Evolutionary conservation across 1,140 invertebrate genomes (phyloP).

Genomic region (Argopecten irradians): DNA sequence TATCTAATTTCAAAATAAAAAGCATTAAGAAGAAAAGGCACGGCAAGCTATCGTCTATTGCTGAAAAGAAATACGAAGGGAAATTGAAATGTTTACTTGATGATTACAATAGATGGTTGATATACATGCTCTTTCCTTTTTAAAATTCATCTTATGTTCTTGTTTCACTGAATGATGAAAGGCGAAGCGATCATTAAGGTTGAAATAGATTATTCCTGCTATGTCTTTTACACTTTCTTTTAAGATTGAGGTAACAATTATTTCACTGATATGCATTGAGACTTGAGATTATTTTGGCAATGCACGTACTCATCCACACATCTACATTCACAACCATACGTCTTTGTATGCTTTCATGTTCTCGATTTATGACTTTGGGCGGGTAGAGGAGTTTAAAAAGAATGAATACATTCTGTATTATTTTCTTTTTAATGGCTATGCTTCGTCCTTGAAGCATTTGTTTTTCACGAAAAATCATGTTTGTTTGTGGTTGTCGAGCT

Average conservation of each 20-base stretch:
- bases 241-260: background rate
- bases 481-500: background rate
- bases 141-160: too few species aligned
- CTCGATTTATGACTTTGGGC: background rate
- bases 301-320: background rate
- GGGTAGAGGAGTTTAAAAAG: background rate
- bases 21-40: too few species aligned
- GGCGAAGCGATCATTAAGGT: too few species aligned
- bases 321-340: background rate
- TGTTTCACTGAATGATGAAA: too few species aligned
- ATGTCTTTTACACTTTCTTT: background rate
- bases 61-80: too few species aligned
- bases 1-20: too few species aligned
- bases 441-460: constrained; percentile 3
- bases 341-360: background rate
- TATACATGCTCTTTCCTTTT: too few species aligned
- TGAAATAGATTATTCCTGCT: background rate
- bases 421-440: background rate
- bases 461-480: background rate
- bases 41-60: too few species aligned
- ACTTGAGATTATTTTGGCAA: background rate
- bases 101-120: too few species aligned
- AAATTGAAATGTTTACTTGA: too few species aligned
- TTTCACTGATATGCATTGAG: background rate
- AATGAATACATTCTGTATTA: background rate